Base-by-base conservation (phyloP, 2,797 vertebrate species). In the Crocidura indochinensis region DNA sequence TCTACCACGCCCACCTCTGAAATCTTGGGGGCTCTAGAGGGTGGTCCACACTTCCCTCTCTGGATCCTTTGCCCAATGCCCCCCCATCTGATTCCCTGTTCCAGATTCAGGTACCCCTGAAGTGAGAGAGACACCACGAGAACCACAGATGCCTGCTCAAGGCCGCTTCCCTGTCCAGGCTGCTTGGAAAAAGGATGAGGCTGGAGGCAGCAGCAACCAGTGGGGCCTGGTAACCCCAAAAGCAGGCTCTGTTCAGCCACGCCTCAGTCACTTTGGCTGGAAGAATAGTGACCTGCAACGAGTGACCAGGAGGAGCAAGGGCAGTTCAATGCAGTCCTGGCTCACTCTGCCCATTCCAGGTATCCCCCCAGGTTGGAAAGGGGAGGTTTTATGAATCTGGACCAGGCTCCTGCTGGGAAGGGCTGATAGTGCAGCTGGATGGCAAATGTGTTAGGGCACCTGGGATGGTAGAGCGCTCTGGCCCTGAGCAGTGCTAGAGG, bases 201-300 rank as follows among this genome's bases (percentile, higher is more conserved):
- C 67, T 0, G 96, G 97, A 2, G 95, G 97, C 4, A 96, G 98
- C 80, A 62, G 84, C 49, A 1, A 96, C 90, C 76, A 69, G 19
- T 98, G 97, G 4, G 93, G 97, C 62, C 98, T 38, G 38, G 38
- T 38, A 38, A 38, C 98, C 81, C 98, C 97, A 92, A 97, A 96
- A 26, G 93, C 97, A 0, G 93, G 91, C 90, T 98, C 97, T 92
- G 98, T 98, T 22, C 97, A 97, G 12, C 96, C 99, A 90, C 98
- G 98, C 38, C 97, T 99, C 86, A 97, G 97, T 97, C 98, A 97
- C 62, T 96, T 98, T 1, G 91, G 98, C 93, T 98, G 38, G 38
- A 38, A 98, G 72, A 98, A 99, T 91, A 91, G 97, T 0, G 99
- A 99, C 88, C 98, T 97, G 92, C 98, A 99, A 96, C 98, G 98